Percentiles rank a stretch among this genome's conserved stretches.
phyloP scores from a whole-genome alignment of 2,113 vertebrate genomes.

The Narcine bancroftii region DNA sequence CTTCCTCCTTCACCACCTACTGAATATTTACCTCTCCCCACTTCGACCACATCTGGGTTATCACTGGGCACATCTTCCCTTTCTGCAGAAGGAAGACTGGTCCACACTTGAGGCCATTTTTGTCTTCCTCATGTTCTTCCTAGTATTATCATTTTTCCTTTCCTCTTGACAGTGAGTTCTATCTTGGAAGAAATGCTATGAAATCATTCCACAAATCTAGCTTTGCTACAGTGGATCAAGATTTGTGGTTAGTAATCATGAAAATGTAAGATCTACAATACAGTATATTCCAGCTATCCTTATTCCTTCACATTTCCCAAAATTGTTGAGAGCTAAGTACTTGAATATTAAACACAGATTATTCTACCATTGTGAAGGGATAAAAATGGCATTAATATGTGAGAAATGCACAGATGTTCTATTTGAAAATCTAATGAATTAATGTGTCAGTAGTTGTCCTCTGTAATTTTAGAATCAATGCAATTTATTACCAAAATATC shows the following conservation, averaged over 20 bases:
- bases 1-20: neutral
- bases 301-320: neutral
- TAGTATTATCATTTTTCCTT: neutral
- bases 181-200: neutral
- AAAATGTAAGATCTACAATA: neutral
- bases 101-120: neutral
- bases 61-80: neutral
- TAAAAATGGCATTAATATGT: neutral
- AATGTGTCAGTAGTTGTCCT: too few relatives aligned
- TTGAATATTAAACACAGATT: neutral
- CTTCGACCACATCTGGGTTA: neutral
- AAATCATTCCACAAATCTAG: too few relatives aligned
- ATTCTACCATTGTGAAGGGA: neutral
- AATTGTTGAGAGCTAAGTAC: neutral
- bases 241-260: neutral
- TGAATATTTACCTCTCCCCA: neutral
- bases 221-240: too few relatives aligned
- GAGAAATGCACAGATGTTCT: neutral
- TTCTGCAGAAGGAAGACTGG: neutral
- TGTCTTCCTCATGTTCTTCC: neutral
- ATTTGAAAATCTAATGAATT: too few relatives aligned
- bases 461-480: neutral
- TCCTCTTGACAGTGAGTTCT: neutral
- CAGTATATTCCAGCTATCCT: neutral
- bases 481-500: neutral